A percentile compares a stretch with the other conserved stretches of the same genome.
phyloP scores from a whole-genome alignment of 2,888 invertebrate species.

The Stegana nigrithorax region DNA sequence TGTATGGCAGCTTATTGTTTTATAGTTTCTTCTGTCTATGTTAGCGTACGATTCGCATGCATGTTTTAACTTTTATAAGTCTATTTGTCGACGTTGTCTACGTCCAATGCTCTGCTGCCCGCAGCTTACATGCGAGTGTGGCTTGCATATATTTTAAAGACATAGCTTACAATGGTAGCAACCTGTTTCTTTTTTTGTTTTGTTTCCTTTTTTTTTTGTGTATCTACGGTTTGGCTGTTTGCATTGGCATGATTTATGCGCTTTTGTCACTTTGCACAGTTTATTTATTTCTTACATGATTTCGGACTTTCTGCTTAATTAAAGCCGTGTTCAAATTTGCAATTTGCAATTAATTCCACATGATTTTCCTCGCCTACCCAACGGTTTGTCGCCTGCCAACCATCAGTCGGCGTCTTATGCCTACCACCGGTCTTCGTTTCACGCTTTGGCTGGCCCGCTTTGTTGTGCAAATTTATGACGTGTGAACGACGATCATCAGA shows the following conservation, averaged over 20 bases:
- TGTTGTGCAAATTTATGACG: neutral
- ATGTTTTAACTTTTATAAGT: slow-evolving; percentile 51
- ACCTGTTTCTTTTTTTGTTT: slow-evolving; percentile 31
- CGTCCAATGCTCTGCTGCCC: too few species aligned
- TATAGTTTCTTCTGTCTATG: slow-evolving; percentile 52
- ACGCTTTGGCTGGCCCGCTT: slow-evolving; percentile 10
- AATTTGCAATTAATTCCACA: slow-evolving; percentile 46
- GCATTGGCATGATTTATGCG: slow-evolving; percentile 47
- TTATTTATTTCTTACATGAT: slow-evolving; percentile 29
- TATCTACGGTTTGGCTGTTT: neutral
- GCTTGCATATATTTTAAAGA: slow-evolving; percentile 32
- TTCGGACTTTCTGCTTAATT: slow-evolving; percentile 45
- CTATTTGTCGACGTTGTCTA: slow-evolving; percentile 50
- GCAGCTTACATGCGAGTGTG: too few species aligned
- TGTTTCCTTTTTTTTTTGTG: neutral
- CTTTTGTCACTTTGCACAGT: slow-evolving; percentile 16
- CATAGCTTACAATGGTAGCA: slow-evolving; percentile 58
- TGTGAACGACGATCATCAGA: slow-evolving; percentile 7
- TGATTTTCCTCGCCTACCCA: neutral
- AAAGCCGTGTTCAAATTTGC: slow-evolving; percentile 50
- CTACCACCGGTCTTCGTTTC: slow-evolving; percentile 28
- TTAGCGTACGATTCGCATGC: slow-evolving; percentile 16
- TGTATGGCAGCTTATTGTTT: slow-evolving; percentile 40
- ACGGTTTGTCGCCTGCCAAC: neutral
- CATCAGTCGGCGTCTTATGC: neutral